Conservation (phyloP, 2,797 vertebrate genomes). For the Carcharodon carcharias region DNA sequence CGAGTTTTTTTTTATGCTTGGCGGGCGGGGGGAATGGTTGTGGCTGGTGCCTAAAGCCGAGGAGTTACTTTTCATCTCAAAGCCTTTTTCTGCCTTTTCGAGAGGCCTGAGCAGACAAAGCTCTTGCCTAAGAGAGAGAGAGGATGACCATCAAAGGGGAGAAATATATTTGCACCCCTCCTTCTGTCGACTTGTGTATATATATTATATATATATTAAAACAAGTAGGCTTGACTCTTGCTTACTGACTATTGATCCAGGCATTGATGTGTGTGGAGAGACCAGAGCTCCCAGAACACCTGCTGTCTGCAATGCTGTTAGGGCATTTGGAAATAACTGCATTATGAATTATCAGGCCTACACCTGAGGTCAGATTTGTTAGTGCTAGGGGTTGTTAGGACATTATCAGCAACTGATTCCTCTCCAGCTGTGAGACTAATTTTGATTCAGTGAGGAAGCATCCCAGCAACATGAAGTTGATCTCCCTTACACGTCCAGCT, state of each 20-base stretch:
- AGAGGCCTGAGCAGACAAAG: slow-evolving; percentile 63
- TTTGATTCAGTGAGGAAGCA: slow-evolving; percentile 54
- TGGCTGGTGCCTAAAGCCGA: slow-evolving; percentile 64
- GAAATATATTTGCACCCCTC: slow-evolving; percentile 52
- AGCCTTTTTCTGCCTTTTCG: slow-evolving; percentile 51
- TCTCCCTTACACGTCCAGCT: slow-evolving; percentile 44
- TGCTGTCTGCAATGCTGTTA: slow-evolving; percentile 37
- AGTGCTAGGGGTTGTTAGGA: slow-evolving; percentile 49
- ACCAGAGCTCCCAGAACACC: slow-evolving; percentile 29
- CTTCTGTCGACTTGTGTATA: slow-evolving; percentile 50
- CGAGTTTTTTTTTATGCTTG: slow-evolving; percentile 49
- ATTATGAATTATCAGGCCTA: slow-evolving; percentile 48
- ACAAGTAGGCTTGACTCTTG: slow-evolving; percentile 37
- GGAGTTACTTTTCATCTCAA: slow-evolving; percentile 73
- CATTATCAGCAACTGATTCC: slow-evolving; percentile 48
- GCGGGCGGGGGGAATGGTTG: not conserved
- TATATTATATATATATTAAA: slow-evolving; percentile 13
- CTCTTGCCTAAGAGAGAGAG: slow-evolving; percentile 68
- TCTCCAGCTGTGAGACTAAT: slow-evolving; percentile 55
- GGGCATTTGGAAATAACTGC: slow-evolving; percentile 36
- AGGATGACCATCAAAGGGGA: slow-evolving; percentile 62
- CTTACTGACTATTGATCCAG: slow-evolving; percentile 36
- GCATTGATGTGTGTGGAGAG: slow-evolving; percentile 37
- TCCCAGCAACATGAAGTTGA: slow-evolving; percentile 42
- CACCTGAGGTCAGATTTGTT: slow-evolving; percentile 46